These are phyloP conservation scores for Pseudomyrmex cubaensis DNA, from an alignment of 1,140 invertebrate species.

Conservation along the genomic window DNA sequence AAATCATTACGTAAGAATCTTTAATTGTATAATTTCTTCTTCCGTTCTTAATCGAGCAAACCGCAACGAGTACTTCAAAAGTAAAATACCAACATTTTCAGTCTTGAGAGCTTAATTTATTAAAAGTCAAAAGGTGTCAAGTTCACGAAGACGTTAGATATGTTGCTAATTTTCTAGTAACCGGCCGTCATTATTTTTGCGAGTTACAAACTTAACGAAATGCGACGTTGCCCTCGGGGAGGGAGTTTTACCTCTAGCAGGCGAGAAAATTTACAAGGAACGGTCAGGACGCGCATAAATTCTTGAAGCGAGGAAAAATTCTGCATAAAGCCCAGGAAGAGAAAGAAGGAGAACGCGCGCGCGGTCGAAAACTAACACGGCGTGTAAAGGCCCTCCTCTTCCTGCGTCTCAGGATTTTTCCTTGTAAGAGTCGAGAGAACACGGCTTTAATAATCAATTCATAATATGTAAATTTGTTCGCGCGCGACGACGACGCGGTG, in stretches of 20 bases:
- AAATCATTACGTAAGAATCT: not conserved
- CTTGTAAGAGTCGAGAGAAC: not conserved
- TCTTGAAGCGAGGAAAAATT: constrained; percentile 59
- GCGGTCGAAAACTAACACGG: constrained; percentile 40
- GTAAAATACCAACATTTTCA: too few relatives aligned
- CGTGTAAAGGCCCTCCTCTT: constrained; percentile 30
- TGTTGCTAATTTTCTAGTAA: constrained; percentile 45
- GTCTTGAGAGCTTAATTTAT: too few relatives aligned
- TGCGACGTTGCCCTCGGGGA: constrained; percentile 58
- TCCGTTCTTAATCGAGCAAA: not conserved
- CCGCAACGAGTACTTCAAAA: too few relatives aligned
- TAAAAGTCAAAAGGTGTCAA: too few relatives aligned
- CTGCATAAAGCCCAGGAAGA: constrained; percentile 45
- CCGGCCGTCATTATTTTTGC: constrained; percentile 60
- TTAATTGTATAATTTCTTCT: constrained; percentile 1
- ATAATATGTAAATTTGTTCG: constrained; percentile 47
- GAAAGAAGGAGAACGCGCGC: not conserved
- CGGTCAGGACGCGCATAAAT: constrained; percentile 72
- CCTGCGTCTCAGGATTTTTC: constrained; percentile 10
- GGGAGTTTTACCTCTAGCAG: constrained; percentile 60
- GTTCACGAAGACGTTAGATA: constrained; percentile 14
- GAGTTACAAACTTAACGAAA: constrained; percentile 58
- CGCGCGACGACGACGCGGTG: not conserved
- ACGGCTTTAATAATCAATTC: constrained; percentile 35
- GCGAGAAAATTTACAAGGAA: constrained; percentile 72